phyloP scores from a whole-genome alignment of 2,888 invertebrate genomes.

The Microctonus hyperodae region DNA sequence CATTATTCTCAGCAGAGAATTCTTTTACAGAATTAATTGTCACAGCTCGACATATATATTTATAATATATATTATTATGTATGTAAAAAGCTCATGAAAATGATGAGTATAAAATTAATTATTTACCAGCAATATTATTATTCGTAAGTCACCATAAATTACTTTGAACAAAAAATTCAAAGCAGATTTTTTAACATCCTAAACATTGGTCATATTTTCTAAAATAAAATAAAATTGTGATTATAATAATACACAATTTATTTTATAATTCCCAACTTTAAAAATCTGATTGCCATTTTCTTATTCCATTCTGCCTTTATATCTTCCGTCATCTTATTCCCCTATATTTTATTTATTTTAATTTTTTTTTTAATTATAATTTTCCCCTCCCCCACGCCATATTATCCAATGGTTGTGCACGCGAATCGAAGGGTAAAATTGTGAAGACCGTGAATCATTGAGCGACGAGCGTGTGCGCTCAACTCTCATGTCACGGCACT shows the following conservation, averaged over 20 bases:
- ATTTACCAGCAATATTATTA: slow-evolving; percentile 39
- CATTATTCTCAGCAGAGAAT: slow-evolving; percentile 34
- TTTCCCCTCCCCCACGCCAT: neutral
- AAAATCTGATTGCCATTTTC: too few species aligned
- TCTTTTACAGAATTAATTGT: slow-evolving; percentile 34
- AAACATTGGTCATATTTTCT: too few species aligned
- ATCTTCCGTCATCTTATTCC: slow-evolving; percentile 35
- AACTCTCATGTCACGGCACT: slow-evolving; percentile 43
- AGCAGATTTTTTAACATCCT: too few species aligned
- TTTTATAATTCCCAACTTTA: neutral
- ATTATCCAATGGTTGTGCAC: neutral
- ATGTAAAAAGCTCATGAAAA: neutral
- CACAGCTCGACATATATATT: slow-evolving; percentile 8
- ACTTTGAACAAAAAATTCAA: neutral
- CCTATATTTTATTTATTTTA: too few species aligned
- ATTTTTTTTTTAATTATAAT: too few species aligned
- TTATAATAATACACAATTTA: neutral
- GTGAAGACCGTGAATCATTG: slow-evolving; percentile 46
- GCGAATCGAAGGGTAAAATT: slow-evolving; percentile 30
- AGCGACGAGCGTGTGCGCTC: slow-evolving; percentile 38
- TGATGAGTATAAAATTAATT: slow-evolving; percentile 30
- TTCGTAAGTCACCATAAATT: neutral
- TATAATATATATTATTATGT: neutral
- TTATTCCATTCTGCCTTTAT: too few species aligned
- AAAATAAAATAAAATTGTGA: too few species aligned